Conservation (phyloP, 2,888 invertebrate species). For the Catocala fraxini region DNA sequence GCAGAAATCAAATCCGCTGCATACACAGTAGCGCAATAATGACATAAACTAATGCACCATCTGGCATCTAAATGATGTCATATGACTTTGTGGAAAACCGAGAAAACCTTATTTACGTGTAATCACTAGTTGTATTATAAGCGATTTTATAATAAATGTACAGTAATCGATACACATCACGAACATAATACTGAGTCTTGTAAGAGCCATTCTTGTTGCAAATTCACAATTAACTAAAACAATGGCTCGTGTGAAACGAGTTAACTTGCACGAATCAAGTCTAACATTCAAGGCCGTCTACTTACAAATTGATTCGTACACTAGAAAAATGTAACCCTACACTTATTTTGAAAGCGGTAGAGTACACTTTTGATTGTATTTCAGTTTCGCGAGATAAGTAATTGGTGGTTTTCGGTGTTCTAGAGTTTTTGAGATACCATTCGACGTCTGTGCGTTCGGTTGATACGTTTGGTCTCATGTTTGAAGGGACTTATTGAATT, state of each 20-base stretch:
- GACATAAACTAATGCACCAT: no score
- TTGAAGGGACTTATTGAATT: slow-evolving; percentile 6
- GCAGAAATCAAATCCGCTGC: no score
- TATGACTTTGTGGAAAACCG: no score
- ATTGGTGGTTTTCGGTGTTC: slow-evolving; percentile 34
- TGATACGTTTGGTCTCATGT: slow-evolving; percentile 36
- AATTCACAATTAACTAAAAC: slow-evolving; percentile 64
- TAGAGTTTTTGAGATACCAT: slow-evolving; percentile 57
- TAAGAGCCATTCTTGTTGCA: slow-evolving; percentile 54
- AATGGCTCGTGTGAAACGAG: slow-evolving; percentile 68
- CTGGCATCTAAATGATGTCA: no score
- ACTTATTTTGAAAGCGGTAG: slow-evolving; percentile 4
- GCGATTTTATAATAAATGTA: slow-evolving; percentile 30
- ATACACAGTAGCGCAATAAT: no score
- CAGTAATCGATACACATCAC: slow-evolving; percentile 41
- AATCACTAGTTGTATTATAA: slow-evolving; percentile 1
- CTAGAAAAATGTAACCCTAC: slow-evolving; percentile 9
- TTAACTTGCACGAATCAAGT: slow-evolving; percentile 66
- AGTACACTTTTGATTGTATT: slow-evolving; percentile 14
- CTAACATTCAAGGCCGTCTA: slow-evolving; percentile 55
- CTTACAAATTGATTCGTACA: slow-evolving; percentile 29
- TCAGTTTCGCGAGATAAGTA: not conserved
- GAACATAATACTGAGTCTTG: slow-evolving; percentile 50
- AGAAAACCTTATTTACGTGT: not conserved
- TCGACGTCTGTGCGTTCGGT: slow-evolving; percentile 57